Conservation (phyloP, 2,797 vertebrate genomes). For the Sebastiscus albofasciatus region DNA sequence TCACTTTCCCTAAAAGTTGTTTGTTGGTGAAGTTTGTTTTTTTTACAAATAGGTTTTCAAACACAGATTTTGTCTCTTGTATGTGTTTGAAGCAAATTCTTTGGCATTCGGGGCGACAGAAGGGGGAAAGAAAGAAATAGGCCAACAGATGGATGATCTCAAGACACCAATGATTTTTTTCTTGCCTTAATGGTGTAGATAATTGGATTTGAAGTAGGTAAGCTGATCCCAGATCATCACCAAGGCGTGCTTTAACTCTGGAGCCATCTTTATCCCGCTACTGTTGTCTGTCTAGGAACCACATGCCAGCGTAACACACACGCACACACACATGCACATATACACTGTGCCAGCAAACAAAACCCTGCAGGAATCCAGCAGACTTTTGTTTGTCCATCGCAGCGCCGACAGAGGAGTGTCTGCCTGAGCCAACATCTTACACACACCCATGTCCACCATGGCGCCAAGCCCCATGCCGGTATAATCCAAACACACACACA, state of each 20-base stretch:
- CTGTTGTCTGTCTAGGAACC: conserved; percentile 65
- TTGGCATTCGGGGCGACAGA: background rate
- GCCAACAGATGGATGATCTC: conserved; percentile 59
- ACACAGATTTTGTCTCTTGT: background rate
- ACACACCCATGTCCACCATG: conserved; percentile 56
- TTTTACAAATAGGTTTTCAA: conserved; percentile 15
- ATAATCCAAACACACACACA: conserved; percentile 65
- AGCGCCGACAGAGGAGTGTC: conserved; percentile 62
- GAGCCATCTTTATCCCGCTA: conserved; percentile 74
- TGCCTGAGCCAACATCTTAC: conserved; percentile 68
- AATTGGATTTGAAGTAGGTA: conserved; percentile 69
- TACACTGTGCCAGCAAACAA: conserved; percentile 46
- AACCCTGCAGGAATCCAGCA: conserved; percentile 66
- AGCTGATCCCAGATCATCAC: conserved; percentile 69
- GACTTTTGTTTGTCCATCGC: conserved; percentile 72
- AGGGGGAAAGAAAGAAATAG: background rate
- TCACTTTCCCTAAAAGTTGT: conserved; percentile 20
- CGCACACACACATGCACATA: conserved; percentile 9
- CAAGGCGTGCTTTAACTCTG: conserved; percentile 66
- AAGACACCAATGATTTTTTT: conserved; percentile 18
- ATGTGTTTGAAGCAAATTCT: conserved; percentile 3
- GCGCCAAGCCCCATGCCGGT: conserved; percentile 54
- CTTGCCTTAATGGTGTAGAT: conserved; percentile 65
- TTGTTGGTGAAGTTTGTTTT: background rate
- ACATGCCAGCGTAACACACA: conserved; percentile 55